phyloP scores from a whole-genome alignment of 2,888 invertebrate species.

The Ichneumoninae sp. region DNA sequence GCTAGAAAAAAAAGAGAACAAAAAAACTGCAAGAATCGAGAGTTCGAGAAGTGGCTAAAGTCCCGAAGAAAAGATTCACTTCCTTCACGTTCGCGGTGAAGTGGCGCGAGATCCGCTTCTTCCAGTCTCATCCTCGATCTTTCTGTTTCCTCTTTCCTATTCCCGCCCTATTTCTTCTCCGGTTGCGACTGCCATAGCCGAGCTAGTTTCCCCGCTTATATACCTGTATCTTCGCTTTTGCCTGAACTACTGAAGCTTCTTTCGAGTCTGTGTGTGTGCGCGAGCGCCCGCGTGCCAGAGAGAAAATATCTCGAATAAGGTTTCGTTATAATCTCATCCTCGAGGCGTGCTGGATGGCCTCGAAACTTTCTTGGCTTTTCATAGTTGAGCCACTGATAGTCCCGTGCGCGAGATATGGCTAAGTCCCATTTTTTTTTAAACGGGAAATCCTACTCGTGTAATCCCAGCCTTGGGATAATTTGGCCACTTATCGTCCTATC shows the following conservation, averaged over 20 bases:
- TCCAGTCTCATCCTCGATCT: conserved; percentile 52
- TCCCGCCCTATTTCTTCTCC: conserved; percentile 27
- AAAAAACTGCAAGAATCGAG: conserved; percentile 47
- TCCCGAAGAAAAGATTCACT: conserved; percentile 60
- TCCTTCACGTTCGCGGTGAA: conserved; percentile 31
- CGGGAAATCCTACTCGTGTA: conserved; percentile 31
- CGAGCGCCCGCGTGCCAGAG: conserved; percentile 11
- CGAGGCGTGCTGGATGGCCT: conserved; percentile 41
- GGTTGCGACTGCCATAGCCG: conserved; percentile 34
- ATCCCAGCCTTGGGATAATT: conserved; percentile 30
- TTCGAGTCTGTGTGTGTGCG: conserved; percentile 18
- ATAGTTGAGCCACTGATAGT: conserved; percentile 9
- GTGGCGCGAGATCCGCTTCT: conserved; percentile 31
- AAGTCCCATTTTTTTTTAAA: conserved; percentile 52
- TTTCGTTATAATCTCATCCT: conserved; percentile 50
- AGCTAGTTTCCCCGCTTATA: conserved; percentile 35
- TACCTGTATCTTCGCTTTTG: conserved; percentile 52
- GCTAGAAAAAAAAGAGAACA: conserved; percentile 7
- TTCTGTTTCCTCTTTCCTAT: conserved; percentile 45
- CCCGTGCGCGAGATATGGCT: conserved; percentile 13
- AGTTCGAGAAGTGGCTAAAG: conserved; percentile 59
- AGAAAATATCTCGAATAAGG: conserved; percentile 53
- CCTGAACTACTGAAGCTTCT: conserved; percentile 23
- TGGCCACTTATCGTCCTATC: too few relatives aligned
- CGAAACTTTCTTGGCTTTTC: conserved; percentile 58